Conservation (phyloP, 2,888 invertebrate species). For the Phragmatobia fuliginosa region DNA sequence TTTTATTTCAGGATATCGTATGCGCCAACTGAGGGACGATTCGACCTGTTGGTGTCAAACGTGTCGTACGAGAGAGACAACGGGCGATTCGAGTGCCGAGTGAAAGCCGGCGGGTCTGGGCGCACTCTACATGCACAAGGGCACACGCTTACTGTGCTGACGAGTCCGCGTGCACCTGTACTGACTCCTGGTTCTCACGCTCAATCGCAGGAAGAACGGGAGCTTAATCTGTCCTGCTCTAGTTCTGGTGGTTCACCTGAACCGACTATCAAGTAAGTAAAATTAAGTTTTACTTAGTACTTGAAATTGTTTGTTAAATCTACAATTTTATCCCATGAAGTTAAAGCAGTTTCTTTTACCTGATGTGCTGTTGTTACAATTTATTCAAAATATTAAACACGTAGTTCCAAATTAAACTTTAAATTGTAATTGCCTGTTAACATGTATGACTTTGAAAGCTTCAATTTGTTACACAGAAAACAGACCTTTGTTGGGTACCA, state of each 20-base stretch:
- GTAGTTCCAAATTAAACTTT: constrained; percentile 41
- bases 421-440: constrained; percentile 43
- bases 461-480: constrained; percentile 7
- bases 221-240: constrained; percentile 92
- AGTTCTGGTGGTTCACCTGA: constrained; percentile 96
- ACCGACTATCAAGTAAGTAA: constrained; percentile 91
- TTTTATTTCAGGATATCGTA: constrained; percentile 89
- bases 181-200: constrained; percentile 92
- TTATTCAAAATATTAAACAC: constrained; percentile 32
- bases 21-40: constrained; percentile 92
- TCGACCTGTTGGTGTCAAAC: constrained; percentile 95
- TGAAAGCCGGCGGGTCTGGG: constrained; percentile 94
- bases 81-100: constrained; percentile 96
- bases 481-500: background rate
- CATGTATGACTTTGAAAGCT: constrained; percentile 25
- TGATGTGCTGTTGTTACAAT: constrained; percentile 34
- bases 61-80: constrained; percentile 97
- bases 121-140: constrained; percentile 94
- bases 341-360: constrained; percentile 4
- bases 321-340: background rate
- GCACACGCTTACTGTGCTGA: constrained; percentile 94
- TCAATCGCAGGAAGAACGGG: constrained; percentile 93
- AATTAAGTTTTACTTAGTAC: background rate
- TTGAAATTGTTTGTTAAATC: constrained; percentile 3
- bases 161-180: constrained; percentile 93